Evolutionary conservation across 2,797 vertebrate genomes (phyloP).

Genomic region (Okamejei kenojei): DNA sequence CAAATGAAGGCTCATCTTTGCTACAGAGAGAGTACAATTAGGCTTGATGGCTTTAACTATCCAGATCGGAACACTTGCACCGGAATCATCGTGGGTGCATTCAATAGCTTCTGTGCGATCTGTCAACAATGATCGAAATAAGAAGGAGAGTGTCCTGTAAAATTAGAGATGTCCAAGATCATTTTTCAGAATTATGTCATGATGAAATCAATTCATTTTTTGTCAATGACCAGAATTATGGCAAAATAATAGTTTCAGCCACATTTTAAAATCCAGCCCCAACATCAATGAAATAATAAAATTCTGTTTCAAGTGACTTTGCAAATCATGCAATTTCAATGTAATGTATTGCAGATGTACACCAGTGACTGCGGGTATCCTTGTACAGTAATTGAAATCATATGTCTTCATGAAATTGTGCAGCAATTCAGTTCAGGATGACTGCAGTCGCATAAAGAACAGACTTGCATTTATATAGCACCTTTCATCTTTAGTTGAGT

Average conservation of each 20-base stretch:
- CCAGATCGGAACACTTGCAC: not conserved
- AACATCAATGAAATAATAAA: constrained; percentile 8
- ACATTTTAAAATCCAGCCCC: not conserved
- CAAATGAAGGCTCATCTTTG: not conserved
- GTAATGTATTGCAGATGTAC: constrained; percentile 17
- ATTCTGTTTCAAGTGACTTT: constrained; percentile 1
- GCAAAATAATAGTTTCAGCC: constrained; percentile 23
- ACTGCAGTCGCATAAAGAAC: not conserved
- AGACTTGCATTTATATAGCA: constrained; percentile 17
- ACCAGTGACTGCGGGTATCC: constrained; percentile 1
- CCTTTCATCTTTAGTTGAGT: not conserved
- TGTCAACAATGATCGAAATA: not conserved
- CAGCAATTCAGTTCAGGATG: not conserved
- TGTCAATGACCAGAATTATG: not conserved
- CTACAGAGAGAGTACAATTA: not conserved
- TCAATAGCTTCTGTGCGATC: not conserved
- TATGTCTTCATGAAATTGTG: constrained; percentile 10
- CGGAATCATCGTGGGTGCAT: not conserved
- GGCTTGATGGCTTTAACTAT: not conserved
- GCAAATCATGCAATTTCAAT: constrained; percentile 20
- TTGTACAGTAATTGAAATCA: constrained; percentile 23
- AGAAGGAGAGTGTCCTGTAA: not conserved
- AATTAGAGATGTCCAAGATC: not conserved
- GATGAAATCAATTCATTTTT: not conserved
- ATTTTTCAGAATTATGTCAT: not conserved